Base-by-base conservation (phyloP, 2,888 invertebrate species). In the Lumbricus terrestris region DNA sequence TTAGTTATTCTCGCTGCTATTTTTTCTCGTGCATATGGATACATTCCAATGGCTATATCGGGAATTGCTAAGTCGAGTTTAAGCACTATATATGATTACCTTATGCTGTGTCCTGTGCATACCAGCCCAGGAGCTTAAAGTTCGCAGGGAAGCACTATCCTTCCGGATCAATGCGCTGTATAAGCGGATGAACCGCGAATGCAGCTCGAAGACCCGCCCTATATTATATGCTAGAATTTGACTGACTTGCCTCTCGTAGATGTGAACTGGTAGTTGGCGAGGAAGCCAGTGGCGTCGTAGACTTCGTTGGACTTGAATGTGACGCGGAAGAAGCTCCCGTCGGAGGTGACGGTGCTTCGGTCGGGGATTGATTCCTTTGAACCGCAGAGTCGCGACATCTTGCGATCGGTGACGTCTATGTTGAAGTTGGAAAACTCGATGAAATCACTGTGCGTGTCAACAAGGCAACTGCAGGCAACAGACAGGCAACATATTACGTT, bases 371-470 rank as follows among this genome's bases (percentile, higher is more conserved):
- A 33, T 47, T 37, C 37, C 42, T 47, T 40, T 34, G 88, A 29
- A 37, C 98, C 98, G 95, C 99, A 99, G 94, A 97, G 97, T 94
- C 97, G 96, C 89, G 97, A 96, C 95, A 97, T 97, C 95, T 98
- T 98, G 94, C 97, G 96, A 95, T 99, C 99, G 93, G 97, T 96
- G 92, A 97, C 96, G 96, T 92, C 91, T n/a, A 93, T 93, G 83
- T 97, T 96, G 94, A 97, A 98, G 96, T 99, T 99, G 88, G 98
- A 98, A 95, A 99, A 98, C 95, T 98, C 98, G 90, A 99, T 97
- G 95, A 97, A 98, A 95, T 99, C 99, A 94, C 98, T 98, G 88
- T 98, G 97, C 5, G 98, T 97, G 89, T 97, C 96, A 91, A 97
- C 97, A 93, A 97, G 97, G 95, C 99, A 99, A 37, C 90, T 90